A percentile compares a stretch with the other conserved stretches of the same genome.
These are phyloP conservation scores for Xestobium rufovillosum DNA, from an alignment of 2,888 invertebrate species.

Conservation along the genomic window DNA sequence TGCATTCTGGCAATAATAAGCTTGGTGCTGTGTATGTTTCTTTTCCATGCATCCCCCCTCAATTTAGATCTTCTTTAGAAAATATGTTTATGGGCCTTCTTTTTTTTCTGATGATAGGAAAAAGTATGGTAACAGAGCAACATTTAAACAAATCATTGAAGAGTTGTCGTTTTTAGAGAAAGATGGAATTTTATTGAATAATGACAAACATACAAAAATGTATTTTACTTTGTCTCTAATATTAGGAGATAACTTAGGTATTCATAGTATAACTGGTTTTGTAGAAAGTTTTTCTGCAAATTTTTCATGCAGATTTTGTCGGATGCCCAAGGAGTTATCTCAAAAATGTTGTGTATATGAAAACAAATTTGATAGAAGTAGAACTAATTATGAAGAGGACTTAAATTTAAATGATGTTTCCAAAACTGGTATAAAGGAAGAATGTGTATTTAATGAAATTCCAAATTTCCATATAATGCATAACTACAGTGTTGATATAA, in stretches of 20 bases:
- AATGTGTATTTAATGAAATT: slow-evolving; percentile 25
- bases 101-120: slow-evolving; percentile 24
- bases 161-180: slow-evolving; percentile 24
- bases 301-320: slow-evolving; percentile 30
- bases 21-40: slow-evolving; percentile 26
- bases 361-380: not conserved
- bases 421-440: slow-evolving; percentile 22
- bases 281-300: slow-evolving; percentile 27
- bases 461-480: slow-evolving; percentile 24
- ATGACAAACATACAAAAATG: slow-evolving; percentile 11
- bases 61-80: slow-evolving; percentile 21
- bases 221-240: slow-evolving; percentile 22
- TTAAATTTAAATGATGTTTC: slow-evolving; percentile 4
- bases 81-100: slow-evolving; percentile 27
- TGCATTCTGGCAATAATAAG: slow-evolving; percentile 26
- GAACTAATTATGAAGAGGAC: slow-evolving; percentile 6
- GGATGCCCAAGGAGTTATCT: slow-evolving; percentile 14
- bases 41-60: slow-evolving; percentile 24
- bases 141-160: slow-evolving; percentile 24
- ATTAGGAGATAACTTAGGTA: slow-evolving; percentile 29
- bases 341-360: not conserved
- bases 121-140: slow-evolving; percentile 24
- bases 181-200: slow-evolving; percentile 21
- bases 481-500: slow-evolving; percentile 28
- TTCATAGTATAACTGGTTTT: slow-evolving; percentile 26